These are phyloP conservation scores for Brachyptera putata DNA, from an alignment of 2,888 invertebrate genomes.

Conservation along the genomic window DNA sequence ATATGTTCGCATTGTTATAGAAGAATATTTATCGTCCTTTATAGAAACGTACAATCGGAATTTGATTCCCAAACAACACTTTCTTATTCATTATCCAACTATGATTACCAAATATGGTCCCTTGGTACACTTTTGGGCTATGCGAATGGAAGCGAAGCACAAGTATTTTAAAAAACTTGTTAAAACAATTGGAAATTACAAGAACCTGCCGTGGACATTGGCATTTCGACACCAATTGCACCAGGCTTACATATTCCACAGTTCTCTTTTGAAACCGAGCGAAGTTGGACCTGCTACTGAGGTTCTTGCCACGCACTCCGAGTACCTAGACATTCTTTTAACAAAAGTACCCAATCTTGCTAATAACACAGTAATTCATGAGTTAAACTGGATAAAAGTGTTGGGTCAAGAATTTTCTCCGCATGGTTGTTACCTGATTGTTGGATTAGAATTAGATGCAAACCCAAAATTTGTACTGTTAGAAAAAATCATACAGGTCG, in stretches of 20 bases:
- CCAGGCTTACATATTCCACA: background rate
- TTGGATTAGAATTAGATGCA: no score
- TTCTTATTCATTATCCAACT: background rate
- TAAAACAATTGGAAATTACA: background rate
- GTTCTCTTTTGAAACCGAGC: no score
- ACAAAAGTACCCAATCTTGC: no score
- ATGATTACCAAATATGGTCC: background rate
- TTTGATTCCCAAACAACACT: constrained; percentile 3
- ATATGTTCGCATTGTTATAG: background rate
- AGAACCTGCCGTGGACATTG: background rate
- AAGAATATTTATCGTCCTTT: background rate
- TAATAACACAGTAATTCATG: no score
- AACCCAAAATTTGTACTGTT: no score
- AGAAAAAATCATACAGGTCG: no score
- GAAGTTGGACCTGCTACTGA: no score
- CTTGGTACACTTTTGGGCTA: background rate
- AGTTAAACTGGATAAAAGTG: no score
- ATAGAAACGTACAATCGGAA: background rate
- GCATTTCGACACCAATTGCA: background rate
- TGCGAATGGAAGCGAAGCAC: background rate
- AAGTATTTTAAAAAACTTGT: background rate
- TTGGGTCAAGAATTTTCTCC: no score
- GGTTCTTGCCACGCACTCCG: no score
- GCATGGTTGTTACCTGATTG: no score
- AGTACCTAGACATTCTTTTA: no score